Percentiles rank a stretch among this genome's conserved stretches.
Evolutionary conservation across 2,888 invertebrate species (phyloP).

Genomic region (Alloplasta piceator): DNA sequence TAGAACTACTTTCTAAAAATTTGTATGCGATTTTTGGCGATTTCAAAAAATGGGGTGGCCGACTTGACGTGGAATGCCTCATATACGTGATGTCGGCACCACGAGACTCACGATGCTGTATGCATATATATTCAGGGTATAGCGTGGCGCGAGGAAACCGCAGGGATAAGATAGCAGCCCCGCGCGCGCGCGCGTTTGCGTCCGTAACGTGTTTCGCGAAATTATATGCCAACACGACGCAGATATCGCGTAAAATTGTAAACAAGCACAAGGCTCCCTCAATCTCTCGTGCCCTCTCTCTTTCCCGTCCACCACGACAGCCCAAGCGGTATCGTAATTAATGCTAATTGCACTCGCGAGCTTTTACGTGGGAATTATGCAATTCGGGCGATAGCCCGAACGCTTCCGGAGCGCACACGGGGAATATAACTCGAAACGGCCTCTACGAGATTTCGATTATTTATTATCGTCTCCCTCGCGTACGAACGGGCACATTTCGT

Average conservation of each 20-base stretch:
- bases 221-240: conserved; percentile 68
- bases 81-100: conserved; percentile 38
- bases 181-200: conserved; percentile 37
- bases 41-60: too few species aligned
- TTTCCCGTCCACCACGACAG: conserved; percentile 59
- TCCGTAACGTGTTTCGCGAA: conserved; percentile 68
- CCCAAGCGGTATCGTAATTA: conserved; percentile 77
- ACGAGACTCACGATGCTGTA: conserved; percentile 17
- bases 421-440: conserved; percentile 59
- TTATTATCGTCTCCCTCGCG: conserved; percentile 51
- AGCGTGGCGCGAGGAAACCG: conserved; percentile 61
- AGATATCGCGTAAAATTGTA: conserved; percentile 73
- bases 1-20: too few species aligned
- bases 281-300: conserved; percentile 27
- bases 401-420: conserved; percentile 61
- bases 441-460: conserved; percentile 63
- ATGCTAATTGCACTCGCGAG: conserved; percentile 76
- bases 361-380: conserved; percentile 74
- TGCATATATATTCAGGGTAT: conserved; percentile 4
- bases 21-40: too few species aligned
- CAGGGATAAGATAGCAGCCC: conserved; percentile 73
- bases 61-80: too few species aligned
- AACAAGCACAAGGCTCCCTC: conserved; percentile 69
- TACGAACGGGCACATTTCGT: conserved; percentile 31
- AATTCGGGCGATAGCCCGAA: conserved; percentile 70